Evolutionary conservation across 2,797 vertebrate species (phyloP).

Genomic region (Anguilla megastoma): DNA sequence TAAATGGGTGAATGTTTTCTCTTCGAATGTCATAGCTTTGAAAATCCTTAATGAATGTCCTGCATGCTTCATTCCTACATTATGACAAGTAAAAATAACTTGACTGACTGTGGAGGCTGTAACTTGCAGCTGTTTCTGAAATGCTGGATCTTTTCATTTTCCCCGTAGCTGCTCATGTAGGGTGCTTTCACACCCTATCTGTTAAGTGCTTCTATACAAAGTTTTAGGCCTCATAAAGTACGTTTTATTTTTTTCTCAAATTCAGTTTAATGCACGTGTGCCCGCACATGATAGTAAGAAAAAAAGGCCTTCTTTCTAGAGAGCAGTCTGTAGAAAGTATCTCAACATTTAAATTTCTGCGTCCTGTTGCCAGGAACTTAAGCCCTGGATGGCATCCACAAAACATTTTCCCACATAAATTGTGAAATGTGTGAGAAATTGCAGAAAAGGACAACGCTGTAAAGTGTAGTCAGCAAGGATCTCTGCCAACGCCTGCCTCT

Average conservation of each 20-base stretch:
- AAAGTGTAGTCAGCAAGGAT: conserved; percentile 58
- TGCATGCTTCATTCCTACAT: not conserved
- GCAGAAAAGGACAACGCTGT: conserved; percentile 38
- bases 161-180: no score
- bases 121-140: not conserved
- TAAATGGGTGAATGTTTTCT: not conserved
- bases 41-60: not conserved
- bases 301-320: not conserved
- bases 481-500: conserved; percentile 47
- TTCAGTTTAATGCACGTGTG: no score
- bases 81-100: not conserved
- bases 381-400: conserved; percentile 62
- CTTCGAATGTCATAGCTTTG: not conserved
- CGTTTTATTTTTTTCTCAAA: no score
- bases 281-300: not conserved
- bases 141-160: not conserved
- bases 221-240: no score
- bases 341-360: conserved; percentile 60
- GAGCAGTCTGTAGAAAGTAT: conserved; percentile 28
- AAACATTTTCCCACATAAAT: conserved; percentile 58
- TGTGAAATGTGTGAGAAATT: conserved; percentile 40
- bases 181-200: no score
- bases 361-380: conserved; percentile 65
- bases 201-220: no score
- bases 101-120: not conserved